Conservation (phyloP, 2,113 vertebrate species). For the Silurus glanis region DNA sequence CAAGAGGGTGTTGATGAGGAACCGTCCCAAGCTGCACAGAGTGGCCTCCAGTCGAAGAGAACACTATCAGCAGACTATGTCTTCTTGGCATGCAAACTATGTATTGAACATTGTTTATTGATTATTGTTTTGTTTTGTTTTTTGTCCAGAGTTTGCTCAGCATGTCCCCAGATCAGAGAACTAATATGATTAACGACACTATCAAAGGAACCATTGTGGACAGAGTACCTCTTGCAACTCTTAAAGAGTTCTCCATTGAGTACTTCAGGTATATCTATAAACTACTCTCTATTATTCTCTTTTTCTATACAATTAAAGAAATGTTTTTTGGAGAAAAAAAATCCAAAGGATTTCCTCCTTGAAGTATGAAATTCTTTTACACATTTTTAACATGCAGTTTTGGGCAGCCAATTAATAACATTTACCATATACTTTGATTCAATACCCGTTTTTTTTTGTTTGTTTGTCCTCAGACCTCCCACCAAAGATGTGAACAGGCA, state of each 20-base stretch:
- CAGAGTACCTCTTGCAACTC: slow-evolving; percentile 73
- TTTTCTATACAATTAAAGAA: background rate
- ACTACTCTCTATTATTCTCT: background rate
- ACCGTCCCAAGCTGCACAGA: no score
- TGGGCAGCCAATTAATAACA: background rate
- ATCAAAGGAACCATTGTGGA: slow-evolving; percentile 62
- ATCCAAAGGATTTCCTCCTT: background rate
- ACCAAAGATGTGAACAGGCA: slow-evolving; percentile 84
- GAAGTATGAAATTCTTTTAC: background rate
- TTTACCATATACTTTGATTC: background rate
- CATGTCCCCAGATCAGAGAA: slow-evolving; percentile 90
- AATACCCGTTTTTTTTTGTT: background rate
- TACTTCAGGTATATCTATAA: slow-evolving; percentile 82
- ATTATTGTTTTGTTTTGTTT: slow-evolving; percentile 8
- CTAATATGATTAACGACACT: slow-evolving; percentile 59
- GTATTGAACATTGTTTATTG: background rate
- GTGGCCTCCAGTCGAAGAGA: no score
- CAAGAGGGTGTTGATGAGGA: no score
- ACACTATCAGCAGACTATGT: background rate
- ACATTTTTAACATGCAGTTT: background rate
- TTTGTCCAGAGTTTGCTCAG: slow-evolving; percentile 80
- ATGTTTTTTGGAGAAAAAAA: background rate
- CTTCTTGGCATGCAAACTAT: background rate
- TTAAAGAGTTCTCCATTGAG: slow-evolving; percentile 87
- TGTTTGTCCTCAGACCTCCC: slow-evolving; percentile 71